A percentile compares a stretch with the other conserved stretches of the same genome.
Conservation (phyloP, 2,113 vertebrate species). For the Pandion haliaetus region DNA sequence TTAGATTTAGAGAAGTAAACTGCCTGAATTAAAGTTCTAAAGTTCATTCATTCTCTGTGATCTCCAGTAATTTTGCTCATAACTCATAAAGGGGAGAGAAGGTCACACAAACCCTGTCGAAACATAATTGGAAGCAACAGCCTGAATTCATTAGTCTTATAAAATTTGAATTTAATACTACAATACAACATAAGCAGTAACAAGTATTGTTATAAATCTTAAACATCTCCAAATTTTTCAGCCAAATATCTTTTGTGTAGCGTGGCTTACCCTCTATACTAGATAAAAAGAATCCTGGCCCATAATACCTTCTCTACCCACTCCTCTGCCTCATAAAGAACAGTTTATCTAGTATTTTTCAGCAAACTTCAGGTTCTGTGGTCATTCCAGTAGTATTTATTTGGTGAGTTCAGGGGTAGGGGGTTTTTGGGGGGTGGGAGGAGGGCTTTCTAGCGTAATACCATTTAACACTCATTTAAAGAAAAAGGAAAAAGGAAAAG, state of each 20-base stretch:
- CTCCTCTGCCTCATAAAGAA: not conserved
- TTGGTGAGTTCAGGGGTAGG: not conserved
- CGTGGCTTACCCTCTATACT: not conserved
- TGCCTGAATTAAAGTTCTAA: not conserved
- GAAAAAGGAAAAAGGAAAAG: not conserved
- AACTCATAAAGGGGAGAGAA: not conserved
- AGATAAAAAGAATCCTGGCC: not conserved
- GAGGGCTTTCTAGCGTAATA: not conserved
- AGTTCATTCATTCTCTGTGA: not conserved
- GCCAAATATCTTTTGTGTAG: not conserved
- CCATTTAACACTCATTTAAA: not conserved
- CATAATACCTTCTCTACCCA: not conserved
- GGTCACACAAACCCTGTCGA: not conserved
- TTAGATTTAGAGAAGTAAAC: not conserved
- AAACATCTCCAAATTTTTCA: not conserved
- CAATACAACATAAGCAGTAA: not conserved
- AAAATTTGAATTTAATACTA: not conserved
- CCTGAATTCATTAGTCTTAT: not conserved
- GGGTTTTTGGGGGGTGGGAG: fast-evolving
- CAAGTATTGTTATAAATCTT: not conserved
- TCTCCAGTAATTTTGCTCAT: not conserved
- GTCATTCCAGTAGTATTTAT: not conserved
- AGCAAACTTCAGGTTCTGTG: not conserved
- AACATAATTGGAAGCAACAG: not conserved
- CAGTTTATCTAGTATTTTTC: not conserved